Base-by-base conservation (phyloP, 2,797 vertebrate species). In the Acanthurus tractus region DNA sequence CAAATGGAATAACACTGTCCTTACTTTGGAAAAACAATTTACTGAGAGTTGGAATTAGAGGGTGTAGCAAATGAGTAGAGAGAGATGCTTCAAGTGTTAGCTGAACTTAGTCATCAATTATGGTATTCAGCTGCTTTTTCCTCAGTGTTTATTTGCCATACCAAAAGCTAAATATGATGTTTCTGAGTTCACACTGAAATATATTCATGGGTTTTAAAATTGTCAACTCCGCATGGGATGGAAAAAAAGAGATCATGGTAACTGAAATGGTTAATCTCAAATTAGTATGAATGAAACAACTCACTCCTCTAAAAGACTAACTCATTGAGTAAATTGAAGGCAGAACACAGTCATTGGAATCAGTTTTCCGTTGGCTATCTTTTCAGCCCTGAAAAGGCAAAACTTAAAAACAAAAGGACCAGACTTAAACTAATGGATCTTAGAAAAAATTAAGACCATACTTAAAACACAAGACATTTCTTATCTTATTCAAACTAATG, bases 21-120 rank as follows among this genome's bases (percentile, higher is more conserved):
- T 67, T 91, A 80, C 79, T 87, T 89, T 81, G 87, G 88, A 91
- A 90, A 93, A 92, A 88, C 85, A 76, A 70, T 86, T 87, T 85
- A 77, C 79, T 79, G 79, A 85, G 84, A 76, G 68, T 84, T 91
- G 82, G 83, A 89, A 85, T 84, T 82, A 82, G 68, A 83, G 54
- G 72, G 69, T 83, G 72, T 81, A 77, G 70, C 76, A 86, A 88
- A 88, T 82, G 66, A 86, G 72, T 34, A 40, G 66, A 82, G 87
- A 87, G 79, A 75, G 77, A 85, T 64, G 81, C 81, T 82, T 88
- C 68, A 84, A 78, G 66, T 83, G 74, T 88, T 80, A 66, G 81
- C 84, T 78, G 69, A 86, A 80, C 69, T 84, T 88, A 76, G 81
- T 79, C 70, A 45, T 81, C 71, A n/a, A 76, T 87, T 78, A 71